Evolutionary conservation across 2,797 vertebrate species (phyloP), one percentile per base, ranked within the genome.

Genomic region (Poeciliopsis presidionis): DNA sequence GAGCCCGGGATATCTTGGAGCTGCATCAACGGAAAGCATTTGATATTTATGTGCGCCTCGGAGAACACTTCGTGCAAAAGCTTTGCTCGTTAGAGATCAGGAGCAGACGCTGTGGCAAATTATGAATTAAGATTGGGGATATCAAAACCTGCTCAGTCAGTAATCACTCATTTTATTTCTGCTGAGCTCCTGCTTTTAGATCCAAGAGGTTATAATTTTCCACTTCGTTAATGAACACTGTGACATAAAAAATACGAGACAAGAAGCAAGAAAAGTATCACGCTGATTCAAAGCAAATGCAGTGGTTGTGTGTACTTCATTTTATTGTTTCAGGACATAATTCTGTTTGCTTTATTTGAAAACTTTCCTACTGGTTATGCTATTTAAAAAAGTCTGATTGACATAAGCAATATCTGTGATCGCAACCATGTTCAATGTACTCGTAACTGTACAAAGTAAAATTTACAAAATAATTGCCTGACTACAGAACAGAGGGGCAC

Each of bases 61-160:
- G 69, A 72, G 20, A 46, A 49, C 36, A 41, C 51, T 45, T 13
- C n/a, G 22, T 72, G 45, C 22, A 33, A 1, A 83, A 53, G 65
- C 36, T 61, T 65, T 45, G 46, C 25, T 28, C 47, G 14, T 75
- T 67, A 79, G 46, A 83, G 45, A 36, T 0, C 1, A 49, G 30
- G 25, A 28, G 69, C 39, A 46, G 22, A 84, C 18, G 36, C 36
- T 33, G 18, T 61, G 49, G 78, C 45, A 36, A 78, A 76, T 22
- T 59, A 47, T 76, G 74, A 74, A 78, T 76, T 75, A 61, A 2
- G 18, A 30, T 25, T 73, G 43, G 43, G 67, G 67, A 70, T 70
- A 61, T 76, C 43, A 43, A 75, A 82, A 71, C 22, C 71, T 75
- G 41, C 86, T 83, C 72, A 67, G 67, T 71, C 73, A 72, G 45